A percentile compares a stretch with the other conserved stretches of the same genome.
These are phyloP conservation scores for Calephelis perditalis DNA, from an alignment of 2,888 invertebrate species.

Conservation along the genomic window DNA sequence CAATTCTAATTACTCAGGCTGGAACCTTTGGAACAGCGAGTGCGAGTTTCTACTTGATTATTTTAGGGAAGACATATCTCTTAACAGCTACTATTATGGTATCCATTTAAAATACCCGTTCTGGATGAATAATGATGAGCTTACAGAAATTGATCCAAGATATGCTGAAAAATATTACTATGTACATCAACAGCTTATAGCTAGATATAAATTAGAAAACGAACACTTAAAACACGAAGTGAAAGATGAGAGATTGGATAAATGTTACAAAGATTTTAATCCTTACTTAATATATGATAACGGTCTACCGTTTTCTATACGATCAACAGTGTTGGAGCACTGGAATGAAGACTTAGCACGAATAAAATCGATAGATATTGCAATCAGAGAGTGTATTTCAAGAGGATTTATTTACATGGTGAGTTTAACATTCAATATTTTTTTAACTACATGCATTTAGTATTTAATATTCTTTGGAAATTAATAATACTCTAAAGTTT, in stretches of 20 bases:
- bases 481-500: too few relatives aligned
- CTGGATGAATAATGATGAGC: conserved; percentile 75
- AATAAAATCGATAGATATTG: conserved; percentile 54
- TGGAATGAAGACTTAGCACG: conserved; percentile 47
- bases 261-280: conserved; percentile 44
- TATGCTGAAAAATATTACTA: conserved; percentile 61
- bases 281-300: conserved; percentile 59
- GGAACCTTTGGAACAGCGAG: conserved; percentile 65
- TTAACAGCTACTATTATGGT: conserved; percentile 79
- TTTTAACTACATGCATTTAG: too few relatives aligned
- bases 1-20: conserved; percentile 66
- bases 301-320: conserved; percentile 58
- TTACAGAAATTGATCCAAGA: conserved; percentile 49
- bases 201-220: conserved; percentile 56
- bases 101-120: conserved; percentile 76
- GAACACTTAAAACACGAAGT: conserved; percentile 41
- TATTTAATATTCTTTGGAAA: too few relatives aligned
- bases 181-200: conserved; percentile 54
- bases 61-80: conserved; percentile 80
- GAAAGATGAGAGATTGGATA: conserved; percentile 22
- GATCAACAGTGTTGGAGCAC: conserved; percentile 41
- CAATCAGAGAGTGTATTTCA: conserved; percentile 57
- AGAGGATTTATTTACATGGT: conserved; percentile 61
- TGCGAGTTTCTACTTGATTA: conserved; percentile 77
- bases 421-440: conserved; percentile 28